Evolutionary conservation across 30 jellyfish, hydroid and myxozoan species (phyloP).

Genomic region (Aurelia sp.): DNA sequence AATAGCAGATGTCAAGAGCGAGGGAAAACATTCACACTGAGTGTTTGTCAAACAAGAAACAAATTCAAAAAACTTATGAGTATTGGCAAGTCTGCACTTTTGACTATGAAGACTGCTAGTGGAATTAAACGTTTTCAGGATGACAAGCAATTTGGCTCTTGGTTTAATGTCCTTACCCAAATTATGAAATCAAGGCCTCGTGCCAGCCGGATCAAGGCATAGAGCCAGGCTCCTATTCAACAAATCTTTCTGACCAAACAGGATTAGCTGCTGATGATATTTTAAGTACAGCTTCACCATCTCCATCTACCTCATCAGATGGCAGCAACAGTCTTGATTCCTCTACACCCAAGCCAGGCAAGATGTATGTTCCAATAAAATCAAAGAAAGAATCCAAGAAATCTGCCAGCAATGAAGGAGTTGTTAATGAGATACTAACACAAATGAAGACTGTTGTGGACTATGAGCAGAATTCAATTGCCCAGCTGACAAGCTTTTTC

Average conservation of each 20-base stretch:
- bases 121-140: constrained; percentile 32
- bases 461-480: constrained; percentile 36
- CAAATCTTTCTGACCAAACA: constrained; percentile 39
- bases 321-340: constrained; percentile 31
- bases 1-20: constrained; percentile 69
- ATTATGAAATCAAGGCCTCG: constrained; percentile 52
- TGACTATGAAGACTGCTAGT: constrained; percentile 46
- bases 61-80: constrained; percentile 56
- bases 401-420: constrained; percentile 56
- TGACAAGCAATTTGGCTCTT: constrained; percentile 51
- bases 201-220: constrained; percentile 59
- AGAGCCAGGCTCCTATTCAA: constrained; percentile 52
- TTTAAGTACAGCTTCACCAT: neutral
- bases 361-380: constrained; percentile 33
- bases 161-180: constrained; percentile 56
- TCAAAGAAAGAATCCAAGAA: constrained; percentile 14
- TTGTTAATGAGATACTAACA: constrained; percentile 28
- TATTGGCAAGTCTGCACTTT: constrained; percentile 59
- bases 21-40: constrained; percentile 40
- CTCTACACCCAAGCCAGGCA: constrained; percentile 35
- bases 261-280: constrained; percentile 13
- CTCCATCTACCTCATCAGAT: constrained; percentile 33
- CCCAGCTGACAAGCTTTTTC: constrained; percentile 39
- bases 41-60: constrained; percentile 56
- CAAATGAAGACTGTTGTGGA: constrained; percentile 44